A percentile compares a stretch with the other conserved stretches of the same genome.
These are phyloP conservation scores for Takifugu rubripes DNA, from an alignment of 2,797 vertebrate genomes.

Conservation along the genomic window DNA sequence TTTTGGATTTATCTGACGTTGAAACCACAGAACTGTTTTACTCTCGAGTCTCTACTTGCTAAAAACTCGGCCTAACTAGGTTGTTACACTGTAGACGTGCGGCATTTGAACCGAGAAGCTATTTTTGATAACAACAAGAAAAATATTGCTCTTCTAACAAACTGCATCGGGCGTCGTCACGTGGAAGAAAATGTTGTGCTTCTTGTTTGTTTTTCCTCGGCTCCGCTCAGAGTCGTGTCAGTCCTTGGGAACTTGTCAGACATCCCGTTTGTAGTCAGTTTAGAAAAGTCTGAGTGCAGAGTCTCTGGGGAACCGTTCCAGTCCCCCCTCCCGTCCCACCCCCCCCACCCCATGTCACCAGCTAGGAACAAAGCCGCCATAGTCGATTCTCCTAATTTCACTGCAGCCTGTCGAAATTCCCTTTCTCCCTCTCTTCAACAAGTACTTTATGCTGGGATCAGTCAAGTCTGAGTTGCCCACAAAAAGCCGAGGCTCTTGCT, in stretches of 20 bases:
- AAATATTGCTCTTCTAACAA: conserved; percentile 66
- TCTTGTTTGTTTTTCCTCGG: conserved; percentile 71
- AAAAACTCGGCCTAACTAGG: conserved; percentile 59
- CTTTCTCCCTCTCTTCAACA: conserved; percentile 72
- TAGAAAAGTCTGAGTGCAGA: conserved; percentile 68
- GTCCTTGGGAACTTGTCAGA: conserved; percentile 77
- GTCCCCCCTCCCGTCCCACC: conserved; percentile 46
- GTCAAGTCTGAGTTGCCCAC: conserved; percentile 73
- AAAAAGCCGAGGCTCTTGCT: conserved; percentile 69
- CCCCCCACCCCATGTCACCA: conserved; percentile 69
- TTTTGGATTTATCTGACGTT: no score
- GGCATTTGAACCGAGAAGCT: conserved; percentile 42
- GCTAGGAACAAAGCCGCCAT: conserved; percentile 78
- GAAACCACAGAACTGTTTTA: no score
- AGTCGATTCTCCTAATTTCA: conserved; percentile 80
- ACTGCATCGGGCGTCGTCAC: conserved; percentile 55
- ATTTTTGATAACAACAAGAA: conserved; percentile 66
- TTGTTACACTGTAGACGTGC: conserved; percentile 37
- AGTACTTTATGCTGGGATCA: conserved; percentile 76
- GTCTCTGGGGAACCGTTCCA: conserved; percentile 68
- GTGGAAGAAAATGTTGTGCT: conserved; percentile 57
- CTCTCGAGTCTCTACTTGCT: conserved; percentile 35
- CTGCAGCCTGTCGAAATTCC: conserved; percentile 73
- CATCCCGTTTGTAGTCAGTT: conserved; percentile 74
- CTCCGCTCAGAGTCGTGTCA: conserved; percentile 60